phyloP scores from a whole-genome alignment of 2,888 invertebrate species.

The Itoplectis maculator region DNA sequence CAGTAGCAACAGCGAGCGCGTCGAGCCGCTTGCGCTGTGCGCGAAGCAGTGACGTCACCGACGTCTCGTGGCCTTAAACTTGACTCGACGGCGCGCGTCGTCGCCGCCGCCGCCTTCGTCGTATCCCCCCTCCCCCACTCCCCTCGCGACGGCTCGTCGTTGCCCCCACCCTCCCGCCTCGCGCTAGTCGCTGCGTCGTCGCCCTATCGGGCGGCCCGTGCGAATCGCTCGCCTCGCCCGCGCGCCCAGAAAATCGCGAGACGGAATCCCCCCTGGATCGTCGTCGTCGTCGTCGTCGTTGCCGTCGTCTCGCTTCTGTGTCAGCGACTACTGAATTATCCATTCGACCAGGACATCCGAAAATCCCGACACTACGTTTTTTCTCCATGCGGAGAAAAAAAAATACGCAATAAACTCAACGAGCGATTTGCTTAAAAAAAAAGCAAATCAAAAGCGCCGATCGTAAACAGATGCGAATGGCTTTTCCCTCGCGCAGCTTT shows the following conservation, averaged over 20 bases:
- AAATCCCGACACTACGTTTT: not conserved
- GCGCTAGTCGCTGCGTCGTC: slow-evolving; percentile 34
- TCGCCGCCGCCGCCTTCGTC: slow-evolving; percentile 56
- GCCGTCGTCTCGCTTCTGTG: slow-evolving; percentile 15
- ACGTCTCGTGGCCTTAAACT: slow-evolving; percentile 82
- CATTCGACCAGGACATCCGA: slow-evolving; percentile 33
- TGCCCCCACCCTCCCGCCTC: no score
- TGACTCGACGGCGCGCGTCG: slow-evolving; percentile 74
- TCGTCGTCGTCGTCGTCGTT: no score
- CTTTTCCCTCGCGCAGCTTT: slow-evolving; percentile 2
- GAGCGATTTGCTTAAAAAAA: not conserved
- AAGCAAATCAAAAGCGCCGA: not conserved
- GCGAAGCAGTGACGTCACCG: slow-evolving; percentile 78
- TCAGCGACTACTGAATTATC: slow-evolving; percentile 45
- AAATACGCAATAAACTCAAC: not conserved
- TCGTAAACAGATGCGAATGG: not conserved
- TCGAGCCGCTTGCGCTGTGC: slow-evolving; percentile 48
- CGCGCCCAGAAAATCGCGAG: slow-evolving; percentile 15
- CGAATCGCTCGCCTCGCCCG: slow-evolving; percentile 6
- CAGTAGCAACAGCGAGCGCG: slow-evolving; percentile 19
- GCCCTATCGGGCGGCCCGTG: slow-evolving; percentile 1
- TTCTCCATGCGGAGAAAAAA: not conserved
- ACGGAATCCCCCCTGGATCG: slow-evolving; percentile 40
- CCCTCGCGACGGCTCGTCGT: no score
- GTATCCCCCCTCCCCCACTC: slow-evolving; percentile 30